Percentiles rank a stretch among this genome's conserved stretches.
phyloP scores from a whole-genome alignment of 37 sponge, comb jelly and placozoan species.

The Eunapius fragilis region DNA sequence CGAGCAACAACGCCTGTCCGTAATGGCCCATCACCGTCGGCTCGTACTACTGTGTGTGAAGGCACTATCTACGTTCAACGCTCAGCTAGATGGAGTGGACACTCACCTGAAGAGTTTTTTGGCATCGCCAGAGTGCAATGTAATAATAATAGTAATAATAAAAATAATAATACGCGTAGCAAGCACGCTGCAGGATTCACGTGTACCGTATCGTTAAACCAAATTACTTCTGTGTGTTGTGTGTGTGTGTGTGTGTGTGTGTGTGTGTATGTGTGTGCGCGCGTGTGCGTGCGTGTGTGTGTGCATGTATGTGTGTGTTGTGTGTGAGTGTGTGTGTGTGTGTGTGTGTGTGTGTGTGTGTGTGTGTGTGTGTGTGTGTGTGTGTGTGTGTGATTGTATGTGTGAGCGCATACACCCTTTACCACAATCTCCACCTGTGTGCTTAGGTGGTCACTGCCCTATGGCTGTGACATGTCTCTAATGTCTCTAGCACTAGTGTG shows the following conservation, averaged over 20 bases:
- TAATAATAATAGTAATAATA: too few relatives aligned
- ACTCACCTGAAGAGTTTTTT: slow-evolving; percentile 40
- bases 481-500: too few relatives aligned
- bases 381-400: slow-evolving; percentile 16
- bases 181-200: too few relatives aligned
- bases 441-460: not conserved
- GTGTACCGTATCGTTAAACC: too few relatives aligned
- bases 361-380: slow-evolving; percentile 5
- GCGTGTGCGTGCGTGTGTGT: not conserved
- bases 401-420: not conserved
- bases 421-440: not conserved
- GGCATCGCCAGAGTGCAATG: slow-evolving; percentile 21
- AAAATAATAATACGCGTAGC: too few relatives aligned
- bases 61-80: slow-evolving; percentile 45
- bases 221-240: too few relatives aligned
- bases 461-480: too few relatives aligned
- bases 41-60: slow-evolving; percentile 41
- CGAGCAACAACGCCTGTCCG: too few relatives aligned
- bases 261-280: too few relatives aligned
- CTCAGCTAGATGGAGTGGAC: slow-evolving; percentile 28
- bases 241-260: too few relatives aligned
- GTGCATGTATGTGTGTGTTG: not conserved
- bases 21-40: slow-evolving; percentile 39
- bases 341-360: not conserved
- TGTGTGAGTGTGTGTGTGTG: not conserved